Conservation (phyloP, 2,797 vertebrate genomes). For the Galagoides demidoff region DNA sequence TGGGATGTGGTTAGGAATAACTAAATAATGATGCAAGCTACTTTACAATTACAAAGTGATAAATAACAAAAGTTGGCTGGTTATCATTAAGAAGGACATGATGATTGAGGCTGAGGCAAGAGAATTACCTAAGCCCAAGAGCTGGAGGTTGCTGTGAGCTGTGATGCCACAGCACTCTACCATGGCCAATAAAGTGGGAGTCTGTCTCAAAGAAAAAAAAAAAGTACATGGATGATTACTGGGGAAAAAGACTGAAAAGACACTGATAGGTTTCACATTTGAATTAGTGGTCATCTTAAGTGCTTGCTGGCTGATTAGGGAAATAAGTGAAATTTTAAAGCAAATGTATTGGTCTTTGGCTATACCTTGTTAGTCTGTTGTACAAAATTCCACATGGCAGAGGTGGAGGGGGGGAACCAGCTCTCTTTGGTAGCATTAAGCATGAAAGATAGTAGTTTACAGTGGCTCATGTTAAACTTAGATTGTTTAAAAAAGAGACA, state of each 20-base stretch:
- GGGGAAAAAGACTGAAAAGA: constrained; percentile 34
- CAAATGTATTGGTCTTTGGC: neutral
- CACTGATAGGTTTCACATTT: constrained; percentile 20
- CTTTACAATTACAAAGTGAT: constrained; percentile 58
- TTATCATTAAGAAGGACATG: constrained; percentile 59
- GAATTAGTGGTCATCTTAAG: constrained; percentile 52
- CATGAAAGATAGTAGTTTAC: neutral
- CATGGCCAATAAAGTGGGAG: too few relatives aligned
- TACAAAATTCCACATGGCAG: neutral
- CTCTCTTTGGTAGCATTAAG: neutral
- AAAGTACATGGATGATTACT: constrained; percentile 48
- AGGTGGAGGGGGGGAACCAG: neutral
- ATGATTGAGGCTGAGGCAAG: neutral
- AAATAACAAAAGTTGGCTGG: constrained; percentile 69
- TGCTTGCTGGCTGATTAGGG: constrained; percentile 23
- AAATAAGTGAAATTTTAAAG: constrained; percentile 38
- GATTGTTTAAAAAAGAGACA: neutral
- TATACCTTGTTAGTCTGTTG: neutral
- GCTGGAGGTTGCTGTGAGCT: too few relatives aligned
- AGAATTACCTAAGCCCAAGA: too few relatives aligned
- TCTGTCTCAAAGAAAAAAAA: neutral
- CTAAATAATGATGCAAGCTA: constrained; percentile 47
- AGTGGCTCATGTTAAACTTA: neutral
- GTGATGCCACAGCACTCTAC: too few relatives aligned
- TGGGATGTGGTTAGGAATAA: constrained; percentile 24